A percentile compares a stretch with the other conserved stretches of the same genome.
Conservation (phyloP, 2,113 vertebrate genomes). For the Gopherus flavomarginatus region DNA sequence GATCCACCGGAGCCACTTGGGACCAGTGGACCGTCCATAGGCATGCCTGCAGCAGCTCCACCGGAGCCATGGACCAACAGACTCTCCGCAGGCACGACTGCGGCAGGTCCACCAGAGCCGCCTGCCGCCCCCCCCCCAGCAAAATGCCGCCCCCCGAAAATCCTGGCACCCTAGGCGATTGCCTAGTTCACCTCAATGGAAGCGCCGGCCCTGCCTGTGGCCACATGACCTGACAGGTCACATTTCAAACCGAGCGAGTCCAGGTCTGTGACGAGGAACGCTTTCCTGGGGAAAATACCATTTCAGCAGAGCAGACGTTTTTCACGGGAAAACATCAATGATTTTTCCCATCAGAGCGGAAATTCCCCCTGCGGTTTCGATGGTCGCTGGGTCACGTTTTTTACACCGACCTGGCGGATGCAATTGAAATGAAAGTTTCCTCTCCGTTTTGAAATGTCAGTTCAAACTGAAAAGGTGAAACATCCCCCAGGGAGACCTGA, state of each 20-base stretch:
- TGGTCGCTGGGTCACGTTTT: background rate
- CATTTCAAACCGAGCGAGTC: background rate
- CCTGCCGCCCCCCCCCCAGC: no score
- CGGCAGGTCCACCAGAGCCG: no score
- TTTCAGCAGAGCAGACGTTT: background rate
- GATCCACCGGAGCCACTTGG: no score
- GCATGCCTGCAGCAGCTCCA: no score
- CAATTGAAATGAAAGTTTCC: background rate
- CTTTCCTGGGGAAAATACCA: background rate
- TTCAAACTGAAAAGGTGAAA: background rate
- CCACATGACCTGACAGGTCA: background rate
- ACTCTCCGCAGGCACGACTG: no score
- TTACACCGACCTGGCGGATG: background rate
- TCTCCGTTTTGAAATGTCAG: background rate
- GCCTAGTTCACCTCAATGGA: no score
- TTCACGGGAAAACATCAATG: fast-evolving
- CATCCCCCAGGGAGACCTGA: fast-evolving
- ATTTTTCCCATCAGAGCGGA: background rate
- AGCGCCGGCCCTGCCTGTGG: background rate
- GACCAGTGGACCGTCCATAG: no score
- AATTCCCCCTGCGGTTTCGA: fast-evolving
- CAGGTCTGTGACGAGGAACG: fast-evolving
- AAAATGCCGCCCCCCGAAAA: no score
- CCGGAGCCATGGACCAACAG: no score
- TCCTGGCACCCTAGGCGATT: no score